Base-by-base conservation (phyloP, 2,113 vertebrate genomes). In the Gadus chalcogrammus region DNA sequence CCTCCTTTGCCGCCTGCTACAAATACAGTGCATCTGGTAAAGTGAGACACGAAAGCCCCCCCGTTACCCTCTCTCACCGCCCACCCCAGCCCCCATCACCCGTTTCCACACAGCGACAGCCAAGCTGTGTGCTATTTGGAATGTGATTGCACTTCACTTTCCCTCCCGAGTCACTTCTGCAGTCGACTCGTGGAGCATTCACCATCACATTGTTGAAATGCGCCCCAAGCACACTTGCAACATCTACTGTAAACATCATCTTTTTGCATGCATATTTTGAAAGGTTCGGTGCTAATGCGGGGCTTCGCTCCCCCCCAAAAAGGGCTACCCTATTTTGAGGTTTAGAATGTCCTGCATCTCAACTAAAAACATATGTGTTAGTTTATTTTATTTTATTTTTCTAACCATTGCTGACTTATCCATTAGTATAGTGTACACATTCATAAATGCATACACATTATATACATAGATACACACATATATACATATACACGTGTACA, bases 121-220 rank as follows among this genome's bases (percentile, higher is more conserved):
- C 42, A 48, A 48, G 42, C 42, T 48, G 42, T 85, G 82, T 87
- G 84, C 84, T 85, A 87, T 89, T 90, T 87, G 82, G 76, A 89
- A 86, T 80, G 80, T 88, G 88, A 90, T 88, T 86, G 89, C 88
- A 88, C 88, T 89, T 86, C 72, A 55, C 74, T 89, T 83, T 83
- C 81, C 77, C 77, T 58, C 42, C 42, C 42, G 79, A 79, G 85
- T 72, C 79, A 77, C 81, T 77, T 70, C 64, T 71, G 79, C 78
- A 77, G 67, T 76, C 79, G 77, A 74, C 75, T 84, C 58, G 42
- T 66, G 22, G 15, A 65, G 78, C 77, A 70, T 84, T 83, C 78
- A 76, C 67, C 74, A 73, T 61, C 71, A 67, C 75, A 56, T 62
- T 62, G 38, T 73, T 13, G 59, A 38, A 35, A 68, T 59, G 60